Conservation (phyloP, 2,113 vertebrate species). For the Epinephelus moara region DNA sequence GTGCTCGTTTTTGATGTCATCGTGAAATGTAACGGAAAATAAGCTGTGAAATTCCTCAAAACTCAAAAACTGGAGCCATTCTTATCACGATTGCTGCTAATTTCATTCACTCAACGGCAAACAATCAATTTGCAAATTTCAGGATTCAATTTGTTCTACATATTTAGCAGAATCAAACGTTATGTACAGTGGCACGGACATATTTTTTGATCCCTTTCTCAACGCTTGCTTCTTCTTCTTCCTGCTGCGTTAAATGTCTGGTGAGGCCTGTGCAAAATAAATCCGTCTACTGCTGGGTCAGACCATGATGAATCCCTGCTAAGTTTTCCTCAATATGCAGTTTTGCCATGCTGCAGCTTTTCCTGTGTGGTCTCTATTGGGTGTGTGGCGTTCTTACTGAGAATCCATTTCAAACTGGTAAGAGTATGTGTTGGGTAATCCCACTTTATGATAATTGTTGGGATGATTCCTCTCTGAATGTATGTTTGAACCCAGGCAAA, state of each 20-base stretch:
- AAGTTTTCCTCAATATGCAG: slow-evolving; percentile 17
- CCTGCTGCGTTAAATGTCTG: slow-evolving; percentile 21
- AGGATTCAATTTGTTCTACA: slow-evolving; percentile 48
- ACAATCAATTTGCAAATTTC: slow-evolving; percentile 19
- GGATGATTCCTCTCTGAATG: slow-evolving; percentile 14
- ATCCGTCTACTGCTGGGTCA: slow-evolving; percentile 31
- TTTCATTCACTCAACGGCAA: slow-evolving; percentile 9
- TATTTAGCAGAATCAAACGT: slow-evolving; percentile 37
- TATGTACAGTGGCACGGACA: neutral
- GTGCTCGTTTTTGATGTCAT: neutral
- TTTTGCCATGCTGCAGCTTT: slow-evolving; percentile 27
- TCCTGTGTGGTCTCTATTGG: neutral
- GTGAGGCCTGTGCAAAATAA: slow-evolving; percentile 30
- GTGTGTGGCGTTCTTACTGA: neutral
- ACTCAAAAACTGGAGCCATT: neutral
- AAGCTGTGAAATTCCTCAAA: neutral
- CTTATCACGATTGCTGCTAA: neutral
- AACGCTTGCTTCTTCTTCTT: slow-evolving; percentile 9
- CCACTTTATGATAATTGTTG: slow-evolving; percentile 42
- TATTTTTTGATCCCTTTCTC: slow-evolving; percentile 31
- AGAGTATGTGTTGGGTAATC: slow-evolving; percentile 27
- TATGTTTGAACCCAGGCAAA: slow-evolving; percentile 7
- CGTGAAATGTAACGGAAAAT: neutral
- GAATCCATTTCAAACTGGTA: slow-evolving; percentile 17
- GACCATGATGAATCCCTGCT: slow-evolving; percentile 39